These are phyloP conservation scores for Ranitomeya variabilis DNA, from an alignment of 2,113 vertebrate species.

Conservation along the genomic window DNA sequence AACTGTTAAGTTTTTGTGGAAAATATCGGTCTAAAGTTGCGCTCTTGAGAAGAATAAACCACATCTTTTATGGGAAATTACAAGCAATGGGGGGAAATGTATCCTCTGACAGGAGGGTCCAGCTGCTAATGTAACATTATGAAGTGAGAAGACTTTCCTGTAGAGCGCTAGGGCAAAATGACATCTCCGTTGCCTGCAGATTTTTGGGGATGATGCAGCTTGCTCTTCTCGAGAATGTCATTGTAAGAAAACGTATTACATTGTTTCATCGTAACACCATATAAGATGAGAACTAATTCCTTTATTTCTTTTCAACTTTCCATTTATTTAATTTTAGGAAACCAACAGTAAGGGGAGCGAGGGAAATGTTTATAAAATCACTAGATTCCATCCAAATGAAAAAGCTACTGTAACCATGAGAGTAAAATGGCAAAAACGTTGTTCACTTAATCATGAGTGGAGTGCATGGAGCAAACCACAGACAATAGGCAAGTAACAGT, in stretches of 20 bases:
- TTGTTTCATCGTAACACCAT: background rate
- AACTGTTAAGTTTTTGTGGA: too few relatives aligned
- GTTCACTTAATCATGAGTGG: background rate
- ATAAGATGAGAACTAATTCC: background rate
- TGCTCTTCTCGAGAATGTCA: background rate
- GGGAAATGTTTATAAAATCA: background rate
- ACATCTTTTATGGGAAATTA: too few relatives aligned
- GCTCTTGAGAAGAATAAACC: too few relatives aligned
- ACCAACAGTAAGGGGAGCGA: background rate
- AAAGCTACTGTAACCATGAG: background rate
- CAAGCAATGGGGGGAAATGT: too few relatives aligned
- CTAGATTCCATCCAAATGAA: background rate
- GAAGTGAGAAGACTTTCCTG: too few relatives aligned
- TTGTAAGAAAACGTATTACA: background rate
- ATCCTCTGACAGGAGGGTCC: too few relatives aligned
- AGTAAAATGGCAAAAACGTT: background rate
- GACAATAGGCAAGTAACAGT: background rate
- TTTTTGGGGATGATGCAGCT: background rate
- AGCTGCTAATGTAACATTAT: too few relatives aligned
- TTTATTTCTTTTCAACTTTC: background rate
- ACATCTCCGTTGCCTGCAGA: background rate
- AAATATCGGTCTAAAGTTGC: too few relatives aligned
- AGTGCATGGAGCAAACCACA: conserved; percentile 17
- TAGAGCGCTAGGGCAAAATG: too few relatives aligned
- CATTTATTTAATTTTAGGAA: background rate